A percentile compares a stretch with the other conserved stretches of the same genome.
These are phyloP conservation scores for Hystrix cristata DNA, from an alignment of 2,113 vertebrate genomes.

Conservation along the genomic window DNA sequence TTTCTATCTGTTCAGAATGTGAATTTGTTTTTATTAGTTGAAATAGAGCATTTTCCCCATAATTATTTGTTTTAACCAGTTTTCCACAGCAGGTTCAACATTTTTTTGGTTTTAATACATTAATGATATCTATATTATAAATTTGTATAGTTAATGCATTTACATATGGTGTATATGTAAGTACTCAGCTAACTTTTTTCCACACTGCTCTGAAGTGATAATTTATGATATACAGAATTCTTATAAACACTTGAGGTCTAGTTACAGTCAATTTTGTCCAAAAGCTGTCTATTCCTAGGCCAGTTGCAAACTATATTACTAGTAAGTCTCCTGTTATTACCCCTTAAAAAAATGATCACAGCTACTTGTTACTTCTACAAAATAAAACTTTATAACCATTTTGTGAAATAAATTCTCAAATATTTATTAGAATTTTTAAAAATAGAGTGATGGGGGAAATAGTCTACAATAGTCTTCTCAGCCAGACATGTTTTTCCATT, in stretches of 20 bases:
- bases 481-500: background rate
- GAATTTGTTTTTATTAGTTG: background rate
- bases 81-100: background rate
- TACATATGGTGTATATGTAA: background rate
- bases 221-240: background rate
- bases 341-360: background rate
- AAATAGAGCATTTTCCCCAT: background rate
- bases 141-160: background rate
- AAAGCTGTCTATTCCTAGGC: background rate
- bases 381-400: slow-evolving; percentile 31
- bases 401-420: slow-evolving; percentile 8
- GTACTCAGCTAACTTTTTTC: background rate
- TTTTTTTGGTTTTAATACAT: background rate
- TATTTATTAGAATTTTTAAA: background rate
- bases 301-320: background rate
- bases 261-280: background rate
- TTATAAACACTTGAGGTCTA: background rate
- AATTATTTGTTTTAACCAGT: background rate
- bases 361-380: background rate
- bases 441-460: background rate
- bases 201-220: background rate
- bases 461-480: background rate
- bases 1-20: background rate
- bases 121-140: background rate
- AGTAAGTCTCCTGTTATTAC: background rate